phyloP scores from a whole-genome alignment of 2,797 vertebrate genomes.

The Glossophaga mutica region DNA sequence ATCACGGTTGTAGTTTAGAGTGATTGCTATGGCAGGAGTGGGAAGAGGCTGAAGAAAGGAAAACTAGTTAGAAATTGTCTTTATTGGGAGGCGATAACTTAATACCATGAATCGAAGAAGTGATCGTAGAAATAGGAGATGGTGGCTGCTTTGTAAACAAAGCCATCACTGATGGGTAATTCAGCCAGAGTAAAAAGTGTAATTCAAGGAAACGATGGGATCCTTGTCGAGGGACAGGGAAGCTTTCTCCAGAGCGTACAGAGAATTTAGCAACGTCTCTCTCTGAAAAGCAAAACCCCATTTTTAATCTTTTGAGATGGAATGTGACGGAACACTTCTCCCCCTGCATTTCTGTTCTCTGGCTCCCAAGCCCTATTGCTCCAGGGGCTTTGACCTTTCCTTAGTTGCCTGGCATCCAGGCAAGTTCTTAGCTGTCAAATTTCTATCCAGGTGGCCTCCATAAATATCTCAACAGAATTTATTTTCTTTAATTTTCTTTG shows the following conservation, averaged over 20 bases:
- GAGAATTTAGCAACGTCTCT: not conserved
- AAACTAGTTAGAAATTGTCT: not conserved
- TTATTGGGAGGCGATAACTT: not conserved
- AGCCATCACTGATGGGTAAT: not conserved
- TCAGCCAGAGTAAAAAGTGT: not conserved
- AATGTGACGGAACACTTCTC: not conserved
- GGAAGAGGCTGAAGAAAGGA: not conserved
- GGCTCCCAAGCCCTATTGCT: constrained; percentile 29
- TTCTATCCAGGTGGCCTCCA: constrained; percentile 81
- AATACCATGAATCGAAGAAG: not conserved
- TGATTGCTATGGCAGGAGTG: not conserved
- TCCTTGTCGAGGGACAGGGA: not conserved
- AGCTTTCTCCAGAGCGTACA: not conserved
- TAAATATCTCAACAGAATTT: constrained; percentile 83
- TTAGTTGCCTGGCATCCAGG: constrained; percentile 63
- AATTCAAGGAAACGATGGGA: not conserved
- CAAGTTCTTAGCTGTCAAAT: constrained; percentile 71
- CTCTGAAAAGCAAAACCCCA: not conserved
- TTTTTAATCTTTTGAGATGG: not conserved
- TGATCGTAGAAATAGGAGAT: not conserved
- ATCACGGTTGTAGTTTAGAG: not conserved
- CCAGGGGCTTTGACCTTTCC: constrained; percentile 53
- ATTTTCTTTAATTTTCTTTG: constrained; percentile 86
- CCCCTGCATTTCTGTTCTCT: not conserved
- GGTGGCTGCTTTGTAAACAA: not conserved